Evolutionary conservation across 2,797 vertebrate species (phyloP).

Genomic region (Valencia hispanica): DNA sequence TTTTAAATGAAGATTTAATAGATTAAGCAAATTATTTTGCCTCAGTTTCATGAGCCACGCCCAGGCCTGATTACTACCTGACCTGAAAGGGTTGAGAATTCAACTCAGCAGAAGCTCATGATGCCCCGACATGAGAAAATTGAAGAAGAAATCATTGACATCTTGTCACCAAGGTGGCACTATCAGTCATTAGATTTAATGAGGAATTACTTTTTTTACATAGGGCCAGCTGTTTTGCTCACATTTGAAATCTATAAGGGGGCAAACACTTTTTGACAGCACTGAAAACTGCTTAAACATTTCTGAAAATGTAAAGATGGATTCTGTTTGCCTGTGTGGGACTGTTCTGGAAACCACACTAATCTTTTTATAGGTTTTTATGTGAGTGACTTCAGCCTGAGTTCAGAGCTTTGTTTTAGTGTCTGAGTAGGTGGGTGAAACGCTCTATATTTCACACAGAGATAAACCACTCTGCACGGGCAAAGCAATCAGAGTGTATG

Average conservation of each 20-base stretch:
- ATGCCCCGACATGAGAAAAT: not conserved
- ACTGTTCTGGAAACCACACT: conserved; percentile 21
- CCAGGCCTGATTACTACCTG: not conserved
- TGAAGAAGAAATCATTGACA: not conserved
- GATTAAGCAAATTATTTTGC: not conserved
- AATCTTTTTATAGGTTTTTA: conserved; percentile 27
- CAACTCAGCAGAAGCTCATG: not conserved
- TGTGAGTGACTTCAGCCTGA: conserved; percentile 22
- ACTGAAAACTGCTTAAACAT: not conserved
- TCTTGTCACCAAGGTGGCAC: not conserved
- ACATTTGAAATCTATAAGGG: not conserved
- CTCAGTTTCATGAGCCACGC: not conserved
- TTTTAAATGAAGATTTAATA: not conserved
- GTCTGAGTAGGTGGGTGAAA: conserved; percentile 60
- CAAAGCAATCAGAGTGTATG: conserved; percentile 38
- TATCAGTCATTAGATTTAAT: not conserved
- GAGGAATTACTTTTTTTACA: not conserved
- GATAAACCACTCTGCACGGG: conserved; percentile 38
- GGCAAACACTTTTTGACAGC: not conserved
- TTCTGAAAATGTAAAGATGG: not conserved
- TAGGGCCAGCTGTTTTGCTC: not conserved
- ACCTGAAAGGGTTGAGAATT: not conserved
- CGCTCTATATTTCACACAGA: conserved; percentile 38
- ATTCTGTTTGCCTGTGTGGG: not conserved
- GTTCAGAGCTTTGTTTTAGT: conserved; percentile 31